Conservation (phyloP, 2,888 invertebrate species). For the Phengaris alcon region DNA sequence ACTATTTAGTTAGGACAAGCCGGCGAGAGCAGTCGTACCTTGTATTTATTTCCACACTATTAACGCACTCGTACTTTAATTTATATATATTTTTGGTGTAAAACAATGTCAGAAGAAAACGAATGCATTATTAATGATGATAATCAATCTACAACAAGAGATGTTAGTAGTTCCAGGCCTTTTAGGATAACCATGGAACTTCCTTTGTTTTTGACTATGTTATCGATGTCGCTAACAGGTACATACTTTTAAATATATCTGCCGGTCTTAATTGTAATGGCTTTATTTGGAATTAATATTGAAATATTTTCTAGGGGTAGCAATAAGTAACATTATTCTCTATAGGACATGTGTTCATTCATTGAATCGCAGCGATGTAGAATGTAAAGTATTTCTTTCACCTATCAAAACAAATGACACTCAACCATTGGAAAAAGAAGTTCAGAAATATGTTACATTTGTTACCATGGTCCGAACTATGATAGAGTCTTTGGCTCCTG, state of each 20-base stretch:
- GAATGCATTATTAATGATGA: slow-evolving; percentile 49
- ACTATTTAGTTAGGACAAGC: background rate
- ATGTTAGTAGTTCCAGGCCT: slow-evolving; percentile 50
- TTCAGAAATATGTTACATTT: slow-evolving; percentile 83
- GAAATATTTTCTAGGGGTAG: slow-evolving; percentile 62
- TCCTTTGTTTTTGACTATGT: slow-evolving; percentile 63
- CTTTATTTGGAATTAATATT: background rate
- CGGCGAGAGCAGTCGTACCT: background rate
- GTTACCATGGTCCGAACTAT: slow-evolving; percentile 81
- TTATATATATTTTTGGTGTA: background rate
- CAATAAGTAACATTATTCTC: slow-evolving; percentile 83
- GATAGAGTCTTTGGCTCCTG: slow-evolving; percentile 83
- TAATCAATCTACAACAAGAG: slow-evolving; percentile 48
- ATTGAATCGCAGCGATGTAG: slow-evolving; percentile 76
- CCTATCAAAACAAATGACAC: slow-evolving; percentile 75
- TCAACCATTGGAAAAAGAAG: slow-evolving; percentile 67
- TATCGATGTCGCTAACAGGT: slow-evolving; percentile 63
- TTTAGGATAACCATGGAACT: slow-evolving; percentile 64
- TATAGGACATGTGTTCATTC: slow-evolving; percentile 84
- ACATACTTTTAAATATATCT: slow-evolving; percentile 37
- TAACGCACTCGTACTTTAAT: background rate
- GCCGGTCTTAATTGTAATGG: background rate
- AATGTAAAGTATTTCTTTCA: slow-evolving; percentile 78
- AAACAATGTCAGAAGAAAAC: slow-evolving; percentile 56
- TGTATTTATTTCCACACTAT: background rate